Evolutionary conservation across 2,797 vertebrate species (phyloP).

Genomic region (Pangasius larnaudii): DNA sequence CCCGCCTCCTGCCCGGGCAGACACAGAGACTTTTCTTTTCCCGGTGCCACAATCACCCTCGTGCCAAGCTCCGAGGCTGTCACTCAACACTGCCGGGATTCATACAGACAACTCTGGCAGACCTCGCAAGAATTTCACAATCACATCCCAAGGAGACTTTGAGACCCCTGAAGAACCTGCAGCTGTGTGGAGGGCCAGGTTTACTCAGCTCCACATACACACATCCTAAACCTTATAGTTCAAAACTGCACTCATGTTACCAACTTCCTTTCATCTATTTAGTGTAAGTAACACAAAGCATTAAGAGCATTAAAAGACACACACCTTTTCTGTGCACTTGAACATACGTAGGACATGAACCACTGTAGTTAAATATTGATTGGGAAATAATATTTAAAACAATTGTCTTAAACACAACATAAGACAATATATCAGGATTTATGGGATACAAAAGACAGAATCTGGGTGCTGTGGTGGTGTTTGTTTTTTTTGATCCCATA

Average conservation of each 20-base stretch:
- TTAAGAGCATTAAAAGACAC: neutral
- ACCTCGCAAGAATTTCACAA: slow-evolving; percentile 46
- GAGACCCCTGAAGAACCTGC: slow-evolving; percentile 34
- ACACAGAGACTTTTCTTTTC: slow-evolving; percentile 78
- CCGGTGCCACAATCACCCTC: slow-evolving; percentile 70
- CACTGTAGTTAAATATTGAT: neutral
- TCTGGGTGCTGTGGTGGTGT: neutral
- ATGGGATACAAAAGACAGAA: neutral
- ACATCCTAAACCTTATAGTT: neutral
- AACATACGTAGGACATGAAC: neutral
- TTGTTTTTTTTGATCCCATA: neutral
- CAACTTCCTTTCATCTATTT: neutral
- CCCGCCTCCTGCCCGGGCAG: slow-evolving; percentile 35
- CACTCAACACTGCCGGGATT: slow-evolving; percentile 66
- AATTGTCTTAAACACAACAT: neutral
- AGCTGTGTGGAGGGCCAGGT: neutral
- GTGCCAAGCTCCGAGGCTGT: slow-evolving; percentile 64
- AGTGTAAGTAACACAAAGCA: neutral
- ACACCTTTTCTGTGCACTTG: neutral
- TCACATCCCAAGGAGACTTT: slow-evolving; percentile 38
- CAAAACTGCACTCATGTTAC: neutral
- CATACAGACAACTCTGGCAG: slow-evolving; percentile 32
- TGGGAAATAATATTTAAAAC: neutral
- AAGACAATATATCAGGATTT: neutral
- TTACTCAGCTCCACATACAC: neutral